Evolutionary conservation across 1,140 invertebrate species (phyloP), one percentile per base, ranked within the genome.

Genomic region (Sitobion miscanthi): DNA sequence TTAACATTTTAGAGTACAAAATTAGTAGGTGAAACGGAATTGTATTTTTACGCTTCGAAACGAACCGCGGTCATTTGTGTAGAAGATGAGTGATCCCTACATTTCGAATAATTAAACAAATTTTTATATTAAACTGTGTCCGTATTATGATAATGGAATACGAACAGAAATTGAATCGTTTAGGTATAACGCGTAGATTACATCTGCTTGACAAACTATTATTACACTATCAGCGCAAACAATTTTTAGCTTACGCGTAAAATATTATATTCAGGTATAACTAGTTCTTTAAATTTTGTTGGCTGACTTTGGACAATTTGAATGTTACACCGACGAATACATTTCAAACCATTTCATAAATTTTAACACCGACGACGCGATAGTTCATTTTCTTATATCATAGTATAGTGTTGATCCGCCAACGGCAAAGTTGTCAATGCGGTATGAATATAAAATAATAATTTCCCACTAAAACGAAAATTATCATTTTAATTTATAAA

Each of bases 1-100:
- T 87, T 87, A 87, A 47, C 23, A 20, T 47, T 47, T 87, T 87
- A 30, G 23, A 87, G 42, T 30, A 49, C 30, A 47, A 47, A 87
- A 87, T 85, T 83, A 83, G 20, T 83, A 83, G 77, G 77, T 83
- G 77, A 83, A 38, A 83, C 77, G 77, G 8, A 83, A 83, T 83
- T 38, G 77, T 83, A 38, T 83, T 83, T 77, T 83, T 83, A 83
- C 77, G 77, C 77, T 83, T 83, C 35, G 20, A 83, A 83, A 38
- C 77, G 20, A 38, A 38, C 21, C 77, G 77, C 23, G 35, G 21
- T 83, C 35, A 21, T 83, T 38, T 23, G 7, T 83, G 35, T 83
- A 21, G 77, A 21, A 83, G 21, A 83, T 2, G 77, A 83, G 35
- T 38, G 21, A 23, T 83, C 77, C 8, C 8, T 35, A 17, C 38